Conservation (phyloP, 2,888 invertebrate genomes). For the Mechanitis mazaeus region DNA sequence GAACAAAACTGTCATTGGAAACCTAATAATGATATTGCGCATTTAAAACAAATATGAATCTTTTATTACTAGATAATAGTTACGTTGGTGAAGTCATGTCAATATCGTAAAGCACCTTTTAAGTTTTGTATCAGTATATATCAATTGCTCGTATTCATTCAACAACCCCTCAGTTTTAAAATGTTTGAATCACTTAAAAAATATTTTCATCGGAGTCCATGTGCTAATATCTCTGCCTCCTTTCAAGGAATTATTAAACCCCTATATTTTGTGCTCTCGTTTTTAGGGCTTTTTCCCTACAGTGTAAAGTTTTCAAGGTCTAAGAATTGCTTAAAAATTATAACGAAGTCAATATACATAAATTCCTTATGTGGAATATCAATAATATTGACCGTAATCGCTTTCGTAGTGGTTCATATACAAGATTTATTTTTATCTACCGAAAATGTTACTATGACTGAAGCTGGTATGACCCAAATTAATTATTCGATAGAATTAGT, state of each 20-base stretch:
- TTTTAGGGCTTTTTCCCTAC: conserved; percentile 37
- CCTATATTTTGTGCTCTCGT: conserved; percentile 30
- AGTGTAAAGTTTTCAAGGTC: conserved; percentile 32
- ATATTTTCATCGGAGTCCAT: conserved; percentile 11
- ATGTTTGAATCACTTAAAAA: conserved; percentile 26
- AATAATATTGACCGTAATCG: conserved; percentile 36
- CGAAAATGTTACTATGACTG: conserved; percentile 40
- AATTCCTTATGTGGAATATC: conserved; percentile 47
- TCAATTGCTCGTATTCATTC: background rate
- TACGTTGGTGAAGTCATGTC: conserved; percentile 13
- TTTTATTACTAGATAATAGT: conserved; percentile 21
- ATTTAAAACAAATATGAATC: conserved; percentile 23
- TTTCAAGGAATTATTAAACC: conserved; percentile 34
- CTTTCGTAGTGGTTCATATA: conserved; percentile 46
- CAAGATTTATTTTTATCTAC: conserved; percentile 37
- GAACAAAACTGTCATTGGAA: conserved; percentile 13
- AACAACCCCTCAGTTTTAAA: conserved; percentile 13
- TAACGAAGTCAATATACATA: conserved; percentile 48
- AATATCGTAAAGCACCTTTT: conserved; percentile 21
- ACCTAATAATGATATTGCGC: conserved; percentile 19
- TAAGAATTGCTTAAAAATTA: conserved; percentile 34
- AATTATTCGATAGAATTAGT: conserved; percentile 56
- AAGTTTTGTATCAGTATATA: conserved; percentile 13
- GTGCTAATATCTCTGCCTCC: conserved; percentile 16
- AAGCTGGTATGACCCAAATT: conserved; percentile 47